Conservation (phyloP, 2,113 vertebrate species). For the Thryonomys swinderianus region DNA sequence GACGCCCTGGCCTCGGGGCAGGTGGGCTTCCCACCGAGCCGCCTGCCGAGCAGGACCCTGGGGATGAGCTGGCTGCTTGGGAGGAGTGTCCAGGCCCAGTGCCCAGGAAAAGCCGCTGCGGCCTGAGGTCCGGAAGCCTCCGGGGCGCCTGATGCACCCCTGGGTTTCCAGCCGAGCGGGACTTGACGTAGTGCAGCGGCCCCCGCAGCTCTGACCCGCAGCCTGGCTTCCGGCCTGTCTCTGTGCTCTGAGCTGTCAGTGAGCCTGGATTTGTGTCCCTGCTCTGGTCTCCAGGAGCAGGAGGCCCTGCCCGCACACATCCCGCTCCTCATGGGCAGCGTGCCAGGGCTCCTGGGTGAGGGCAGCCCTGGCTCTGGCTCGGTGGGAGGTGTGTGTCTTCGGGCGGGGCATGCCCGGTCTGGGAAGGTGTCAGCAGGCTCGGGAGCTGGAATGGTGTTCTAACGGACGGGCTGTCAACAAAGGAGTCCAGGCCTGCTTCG, state of each 20-base stretch:
- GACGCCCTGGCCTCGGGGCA: accelerated
- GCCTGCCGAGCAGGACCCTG: background rate
- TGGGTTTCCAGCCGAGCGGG: background rate
- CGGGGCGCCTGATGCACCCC: background rate
- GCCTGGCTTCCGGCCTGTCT: background rate
- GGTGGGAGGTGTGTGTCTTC: background rate
- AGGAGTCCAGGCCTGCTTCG: background rate
- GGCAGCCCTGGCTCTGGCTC: background rate
- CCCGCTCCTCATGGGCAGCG: background rate
- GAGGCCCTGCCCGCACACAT: background rate
- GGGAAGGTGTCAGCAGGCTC: background rate
- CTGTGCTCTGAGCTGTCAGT: background rate
- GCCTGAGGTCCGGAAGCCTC: too few relatives aligned
- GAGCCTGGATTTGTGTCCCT: background rate
- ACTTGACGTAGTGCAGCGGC: background rate
- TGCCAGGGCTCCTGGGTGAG: background rate
- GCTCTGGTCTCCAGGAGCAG: background rate
- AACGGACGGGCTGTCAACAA: background rate
- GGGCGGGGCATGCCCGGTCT: background rate
- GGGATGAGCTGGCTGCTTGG: background rate
- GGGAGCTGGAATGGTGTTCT: background rate
- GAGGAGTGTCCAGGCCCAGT: background rate
- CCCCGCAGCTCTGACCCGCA: background rate
- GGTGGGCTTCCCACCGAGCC: background rate
- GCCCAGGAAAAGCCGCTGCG: background rate